Base-by-base conservation (phyloP, 2,113 vertebrate species). In the Megalops atlanticus region DNA sequence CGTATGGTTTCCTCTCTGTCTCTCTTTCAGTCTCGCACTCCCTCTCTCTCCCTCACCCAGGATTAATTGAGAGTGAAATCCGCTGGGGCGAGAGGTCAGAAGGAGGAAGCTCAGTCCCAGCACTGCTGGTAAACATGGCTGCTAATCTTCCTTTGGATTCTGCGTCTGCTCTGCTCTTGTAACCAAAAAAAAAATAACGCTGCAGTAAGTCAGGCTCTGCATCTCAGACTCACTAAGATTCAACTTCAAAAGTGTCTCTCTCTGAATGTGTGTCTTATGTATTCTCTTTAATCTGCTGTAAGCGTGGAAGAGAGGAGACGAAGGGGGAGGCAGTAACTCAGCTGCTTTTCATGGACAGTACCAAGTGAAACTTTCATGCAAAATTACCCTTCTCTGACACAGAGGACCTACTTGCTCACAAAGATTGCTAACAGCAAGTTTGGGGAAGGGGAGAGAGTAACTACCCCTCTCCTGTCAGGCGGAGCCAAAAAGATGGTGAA, bases 1-100 rank as follows among this genome's bases (percentile, higher is more conserved):
- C n/a, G n/a, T n/a, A n/a, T 47, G 45, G 45, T 47, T 47, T 47
- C 45, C 45, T 72, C 18, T n/a, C n/a, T n/a, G n/a, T n/a, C n/a
- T 33, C 14, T 12, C 45, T 72, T 10, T n/a, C n/a, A n/a, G n/a
- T n/a, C n/a, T 33, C 14, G 38, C 24, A 18, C 38, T 39, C 39
- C 16, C 35, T 39, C 69, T 12, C 69, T 36, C 35, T 24, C 7
- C 68, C 68, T 1, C 27, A 7, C 27, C 33, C 15, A 2, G 6
- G 33, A 36, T 77, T 77, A 77, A 77, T 39, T 77, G 18, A 39
- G 24, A 24, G 8, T 31, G 18, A 58, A n/a, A 58, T 77, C 35
- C 24, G 47, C 16, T 2, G n/a, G 3, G 39, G 3, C 15, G 45
- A 76, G 18, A 12, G 74, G 43, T 76, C 27, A 47, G 43, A 33